phyloP scores from a whole-genome alignment of 2,888 invertebrate species.

The Rhabditoides inermis region DNA sequence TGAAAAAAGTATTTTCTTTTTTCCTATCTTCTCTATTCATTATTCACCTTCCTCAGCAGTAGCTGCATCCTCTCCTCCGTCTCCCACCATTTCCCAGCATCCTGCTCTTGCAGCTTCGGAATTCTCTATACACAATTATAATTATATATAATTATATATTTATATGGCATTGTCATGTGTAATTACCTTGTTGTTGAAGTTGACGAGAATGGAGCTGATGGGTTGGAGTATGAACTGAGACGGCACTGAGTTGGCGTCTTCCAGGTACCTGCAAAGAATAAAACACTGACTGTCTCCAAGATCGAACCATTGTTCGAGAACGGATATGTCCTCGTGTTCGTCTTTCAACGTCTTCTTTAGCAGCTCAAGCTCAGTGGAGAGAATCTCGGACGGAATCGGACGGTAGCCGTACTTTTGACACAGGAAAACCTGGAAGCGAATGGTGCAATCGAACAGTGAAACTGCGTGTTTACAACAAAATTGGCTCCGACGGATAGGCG shows the following conservation, averaged over 20 bases:
- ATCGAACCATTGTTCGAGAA: slow-evolving; percentile 24
- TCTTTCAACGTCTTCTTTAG: slow-evolving; percentile 69
- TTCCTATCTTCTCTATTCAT: not conserved
- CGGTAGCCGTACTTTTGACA: slow-evolving; percentile 97
- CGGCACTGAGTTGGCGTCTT: slow-evolving; percentile 90
- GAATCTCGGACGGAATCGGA: slow-evolving; percentile 87
- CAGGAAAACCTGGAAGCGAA: slow-evolving; percentile 67
- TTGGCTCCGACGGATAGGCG: slow-evolving; percentile 93
- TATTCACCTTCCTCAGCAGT: slow-evolving; percentile 70
- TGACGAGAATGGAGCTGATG: slow-evolving; percentile 87
- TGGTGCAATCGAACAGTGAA: slow-evolving; percentile 16
- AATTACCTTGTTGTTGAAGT: slow-evolving; percentile 88
- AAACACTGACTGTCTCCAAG: not conserved
- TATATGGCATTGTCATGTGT: not conserved
- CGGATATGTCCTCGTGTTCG: slow-evolving; percentile 30
- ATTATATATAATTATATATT: not conserved
- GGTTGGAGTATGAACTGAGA: slow-evolving; percentile 88
- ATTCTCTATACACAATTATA: slow-evolving; percentile 64
- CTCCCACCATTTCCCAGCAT: slow-evolving; percentile 96
- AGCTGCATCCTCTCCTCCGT: slow-evolving; percentile 89
- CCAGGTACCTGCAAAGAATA: slow-evolving; percentile 68
- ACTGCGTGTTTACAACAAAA: slow-evolving; percentile 67
- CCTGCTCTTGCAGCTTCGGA: slow-evolving; percentile 86
- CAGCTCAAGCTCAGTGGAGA: slow-evolving; percentile 79
- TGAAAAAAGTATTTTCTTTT: not conserved